Evolutionary conservation across 2,888 invertebrate genomes (phyloP).

Genomic region (Periphyllus acericola): DNA sequence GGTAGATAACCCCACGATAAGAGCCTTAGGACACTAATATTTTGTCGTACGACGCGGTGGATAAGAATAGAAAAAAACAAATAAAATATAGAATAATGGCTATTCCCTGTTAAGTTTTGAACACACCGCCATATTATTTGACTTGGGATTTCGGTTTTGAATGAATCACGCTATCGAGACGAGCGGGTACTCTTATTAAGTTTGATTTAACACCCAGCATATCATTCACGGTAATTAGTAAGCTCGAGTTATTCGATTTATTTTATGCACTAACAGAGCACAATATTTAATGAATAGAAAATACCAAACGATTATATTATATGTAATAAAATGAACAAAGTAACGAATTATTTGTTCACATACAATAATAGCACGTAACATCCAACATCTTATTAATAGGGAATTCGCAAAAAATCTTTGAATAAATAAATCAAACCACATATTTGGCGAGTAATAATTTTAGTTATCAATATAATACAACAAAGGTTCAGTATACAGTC

Average conservation of each 20-base stretch:
- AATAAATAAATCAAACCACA: no score
- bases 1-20: constrained; percentile 52
- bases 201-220: neutral
- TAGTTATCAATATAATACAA: no score
- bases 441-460: no score
- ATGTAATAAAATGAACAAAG: no score
- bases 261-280: neutral
- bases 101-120: neutral
- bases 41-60: neutral
- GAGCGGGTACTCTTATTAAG: neutral
- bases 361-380: no score
- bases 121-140: neutral
- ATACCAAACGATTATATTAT: neutral
- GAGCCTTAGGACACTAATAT: constrained; percentile 14
- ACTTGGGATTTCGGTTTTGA: neutral
- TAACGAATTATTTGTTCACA: neutral
- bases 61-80: constrained; percentile 3
- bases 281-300: neutral
- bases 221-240: neutral
- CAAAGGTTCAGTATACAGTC: no score
- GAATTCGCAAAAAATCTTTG: no score
- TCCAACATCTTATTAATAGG: no score
- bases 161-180: neutral
- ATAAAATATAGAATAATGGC: neutral
- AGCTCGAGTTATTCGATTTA: neutral